Evolutionary conservation across 2,888 invertebrate genomes (phyloP).

Genomic region (Apodemia duryi): DNA sequence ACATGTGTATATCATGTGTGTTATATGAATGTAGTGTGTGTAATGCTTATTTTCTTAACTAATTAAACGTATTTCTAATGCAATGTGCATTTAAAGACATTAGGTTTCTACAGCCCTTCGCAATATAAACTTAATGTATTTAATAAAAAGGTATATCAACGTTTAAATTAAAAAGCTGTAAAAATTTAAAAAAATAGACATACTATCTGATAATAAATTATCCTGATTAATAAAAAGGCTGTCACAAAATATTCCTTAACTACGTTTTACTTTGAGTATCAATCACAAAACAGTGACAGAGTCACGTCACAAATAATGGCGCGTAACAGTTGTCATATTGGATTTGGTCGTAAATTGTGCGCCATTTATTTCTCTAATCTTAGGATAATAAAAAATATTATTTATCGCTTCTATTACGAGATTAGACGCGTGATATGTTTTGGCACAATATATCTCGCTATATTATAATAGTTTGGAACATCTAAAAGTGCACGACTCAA

Average conservation of each 20-base stretch:
- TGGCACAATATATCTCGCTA: neutral
- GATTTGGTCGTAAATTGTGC: constrained; percentile 11
- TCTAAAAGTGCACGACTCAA: neutral
- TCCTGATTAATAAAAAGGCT: constrained; percentile 2
- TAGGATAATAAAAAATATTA: constrained; percentile 10
- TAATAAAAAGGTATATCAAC: too few relatives aligned
- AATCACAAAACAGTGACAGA: constrained; percentile 11
- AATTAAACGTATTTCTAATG: too few relatives aligned
- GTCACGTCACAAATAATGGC: constrained; percentile 8
- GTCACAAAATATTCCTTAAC: constrained; percentile 10
- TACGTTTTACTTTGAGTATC: constrained; percentile 14
- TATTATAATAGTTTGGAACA: neutral
- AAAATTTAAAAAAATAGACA: too few relatives aligned
- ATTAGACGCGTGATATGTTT: neutral
- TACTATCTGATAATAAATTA: constrained; percentile 8
- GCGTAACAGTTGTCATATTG: constrained; percentile 15
- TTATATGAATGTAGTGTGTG: too few relatives aligned
- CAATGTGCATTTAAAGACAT: too few relatives aligned
- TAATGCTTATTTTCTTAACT: too few relatives aligned
- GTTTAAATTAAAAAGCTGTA: too few relatives aligned
- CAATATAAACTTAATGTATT: too few relatives aligned
- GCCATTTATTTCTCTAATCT: constrained; percentile 10
- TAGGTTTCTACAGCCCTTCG: too few relatives aligned
- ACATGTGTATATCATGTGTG: too few relatives aligned
- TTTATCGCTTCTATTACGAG: neutral